These are phyloP conservation scores for Tupiocoris notatus DNA, from an alignment of 2,888 invertebrate genomes.

Conservation along the genomic window DNA sequence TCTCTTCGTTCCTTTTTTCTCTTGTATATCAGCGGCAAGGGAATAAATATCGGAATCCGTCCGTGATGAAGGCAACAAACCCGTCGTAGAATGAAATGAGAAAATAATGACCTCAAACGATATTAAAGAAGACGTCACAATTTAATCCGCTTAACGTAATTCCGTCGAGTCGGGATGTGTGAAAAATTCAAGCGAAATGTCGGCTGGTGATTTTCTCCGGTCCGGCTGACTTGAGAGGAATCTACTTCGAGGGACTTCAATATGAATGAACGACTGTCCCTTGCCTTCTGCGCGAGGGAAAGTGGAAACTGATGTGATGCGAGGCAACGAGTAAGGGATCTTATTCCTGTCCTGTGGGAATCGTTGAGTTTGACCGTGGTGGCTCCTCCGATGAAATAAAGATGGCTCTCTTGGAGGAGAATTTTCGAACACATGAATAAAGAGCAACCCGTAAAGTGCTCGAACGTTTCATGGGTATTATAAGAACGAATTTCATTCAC, in stretches of 20 bases:
- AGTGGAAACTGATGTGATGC: neutral
- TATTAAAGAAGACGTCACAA: no score
- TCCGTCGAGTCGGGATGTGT: neutral
- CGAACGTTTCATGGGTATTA: neutral
- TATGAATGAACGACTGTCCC: neutral
- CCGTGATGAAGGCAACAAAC: no score
- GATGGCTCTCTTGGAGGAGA: neutral
- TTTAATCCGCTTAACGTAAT: neutral
- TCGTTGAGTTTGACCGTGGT: neutral
- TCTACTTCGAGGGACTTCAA: neutral
- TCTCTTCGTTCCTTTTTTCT: no score
- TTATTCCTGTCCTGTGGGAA: neutral
- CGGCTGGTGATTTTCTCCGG: no score
- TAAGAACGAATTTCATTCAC: no score
- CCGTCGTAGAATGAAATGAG: no score
- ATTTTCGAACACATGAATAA: neutral
- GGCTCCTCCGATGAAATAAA: neutral
- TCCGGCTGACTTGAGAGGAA: neutral
- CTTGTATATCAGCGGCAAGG: no score
- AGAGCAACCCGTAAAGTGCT: neutral
- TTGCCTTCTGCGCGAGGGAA: neutral
- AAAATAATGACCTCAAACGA: no score
- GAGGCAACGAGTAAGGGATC: neutral
- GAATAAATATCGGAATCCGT: no score
- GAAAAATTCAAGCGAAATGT: neutral